Base-by-base conservation (phyloP, 2,113 vertebrate genomes). In the Cyphomyrus plagiostoma region DNA sequence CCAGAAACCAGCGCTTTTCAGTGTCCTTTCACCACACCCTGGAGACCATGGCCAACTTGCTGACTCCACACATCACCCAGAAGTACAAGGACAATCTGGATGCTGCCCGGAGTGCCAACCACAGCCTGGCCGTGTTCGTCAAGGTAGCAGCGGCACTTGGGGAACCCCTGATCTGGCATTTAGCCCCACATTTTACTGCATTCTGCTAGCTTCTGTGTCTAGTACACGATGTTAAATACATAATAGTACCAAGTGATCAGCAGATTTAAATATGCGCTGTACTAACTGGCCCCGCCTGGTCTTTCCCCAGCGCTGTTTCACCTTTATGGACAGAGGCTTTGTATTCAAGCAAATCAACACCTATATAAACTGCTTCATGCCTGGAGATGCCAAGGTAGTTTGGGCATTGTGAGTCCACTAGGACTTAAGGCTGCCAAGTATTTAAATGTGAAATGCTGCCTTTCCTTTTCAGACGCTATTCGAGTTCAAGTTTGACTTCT, bases 281-380 rank as follows among this genome's bases (percentile, higher is more conserved):
- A 39, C 80, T 58, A 86, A 49, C 10, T 50, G 23, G 19, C 10
- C 11, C 49, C 89, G 1, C 21, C 80, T n/a, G 45, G 88, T 49
- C 13, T 83, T 91, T 92, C 91, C 90, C 3, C 93, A 99, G 98
- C 97, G 97, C 84, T 99, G 98, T 94, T 99, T 99, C 93, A 99
- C 98, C 90, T 96, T 99, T 90, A 99, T 99, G 98, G 98, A 99
- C 91, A 95, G 98, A 94, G 98, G 98, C 91, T 99, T 99, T 88
- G 93, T 97, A 91, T 99, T 99, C 95, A 99, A 99, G 92, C 98
- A 99, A 93, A 99, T 99, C 94, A 99, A 99, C 96, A 98, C 98
- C 95, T 99, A 99, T 91, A 97, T 97, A 92, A 97, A 96, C 95
- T 97, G 97, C 93, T 99, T 99, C 93, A 94, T 97, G 92, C 98